phyloP scores from a whole-genome alignment of 2,797 vertebrate genomes.

The Esox masquinongy region DNA sequence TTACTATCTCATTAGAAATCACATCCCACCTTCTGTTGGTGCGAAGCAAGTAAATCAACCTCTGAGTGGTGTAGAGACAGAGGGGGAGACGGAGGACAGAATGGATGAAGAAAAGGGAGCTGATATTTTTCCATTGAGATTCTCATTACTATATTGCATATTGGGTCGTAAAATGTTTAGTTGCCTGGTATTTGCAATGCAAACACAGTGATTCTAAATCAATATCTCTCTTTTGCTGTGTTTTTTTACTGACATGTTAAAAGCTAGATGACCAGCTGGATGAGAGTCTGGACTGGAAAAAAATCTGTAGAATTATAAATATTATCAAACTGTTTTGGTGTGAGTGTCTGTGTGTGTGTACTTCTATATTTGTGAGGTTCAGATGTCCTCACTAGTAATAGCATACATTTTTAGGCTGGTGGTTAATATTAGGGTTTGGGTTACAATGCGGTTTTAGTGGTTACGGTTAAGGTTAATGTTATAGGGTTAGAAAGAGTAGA shows the following conservation, averaged over 20 bases:
- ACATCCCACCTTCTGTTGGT: constrained; percentile 31
- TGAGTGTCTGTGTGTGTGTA: constrained; percentile 1
- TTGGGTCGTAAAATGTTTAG: constrained; percentile 51
- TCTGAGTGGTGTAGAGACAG: constrained; percentile 10
- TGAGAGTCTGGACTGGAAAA: constrained; percentile 20
- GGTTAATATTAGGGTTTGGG: no score
- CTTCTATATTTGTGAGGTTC: not conserved
- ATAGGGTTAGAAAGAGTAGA: no score
- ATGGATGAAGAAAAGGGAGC: constrained; percentile 11
- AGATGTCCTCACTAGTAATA: not conserved
- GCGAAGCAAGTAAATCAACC: constrained; percentile 31
- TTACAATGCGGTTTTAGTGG: no score
- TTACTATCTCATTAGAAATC: constrained; percentile 52
- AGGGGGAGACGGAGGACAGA: constrained; percentile 4
- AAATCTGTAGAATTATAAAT: constrained; percentile 28
- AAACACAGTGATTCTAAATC: constrained; percentile 55
- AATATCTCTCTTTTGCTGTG: constrained; percentile 46
- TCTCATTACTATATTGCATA: constrained; percentile 35
- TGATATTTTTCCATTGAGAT: constrained; percentile 32
- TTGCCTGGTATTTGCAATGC: constrained; percentile 51
- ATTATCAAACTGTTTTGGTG: not conserved
- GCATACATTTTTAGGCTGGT: no score
- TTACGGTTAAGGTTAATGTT: no score
- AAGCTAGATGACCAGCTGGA: constrained; percentile 17
- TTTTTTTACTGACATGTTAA: constrained; percentile 12